These are phyloP conservation scores for Lordiphosa clarofinis DNA, from an alignment of 1,140 invertebrate species.

Conservation along the genomic window DNA sequence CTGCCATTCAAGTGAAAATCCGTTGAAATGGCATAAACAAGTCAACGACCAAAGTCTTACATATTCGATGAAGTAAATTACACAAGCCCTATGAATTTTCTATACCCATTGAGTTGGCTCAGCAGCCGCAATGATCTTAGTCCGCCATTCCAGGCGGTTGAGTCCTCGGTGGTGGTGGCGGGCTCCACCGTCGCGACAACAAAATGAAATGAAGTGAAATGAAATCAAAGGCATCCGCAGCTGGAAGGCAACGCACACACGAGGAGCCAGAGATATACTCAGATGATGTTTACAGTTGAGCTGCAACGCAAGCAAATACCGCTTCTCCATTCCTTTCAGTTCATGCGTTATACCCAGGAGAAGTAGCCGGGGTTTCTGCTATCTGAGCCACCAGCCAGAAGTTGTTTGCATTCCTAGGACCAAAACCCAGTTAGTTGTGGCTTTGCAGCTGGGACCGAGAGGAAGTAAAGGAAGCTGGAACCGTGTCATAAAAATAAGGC, in stretches of 20 bases:
- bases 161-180: background rate
- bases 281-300: constrained; percentile 73
- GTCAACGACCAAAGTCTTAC: constrained; percentile 14
- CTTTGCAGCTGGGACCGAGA: constrained; percentile 25
- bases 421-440: constrained; percentile 43
- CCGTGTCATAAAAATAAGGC: constrained; percentile 56
- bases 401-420: constrained; percentile 33
- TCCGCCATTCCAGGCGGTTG: constrained; percentile 64
- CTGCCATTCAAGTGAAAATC: constrained; percentile 10
- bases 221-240: constrained; percentile 70
- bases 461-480: constrained; percentile 12
- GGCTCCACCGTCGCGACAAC: constrained; percentile 32
- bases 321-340: constrained; percentile 16
- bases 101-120: constrained; percentile 10
- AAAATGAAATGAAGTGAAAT: constrained; percentile 76
- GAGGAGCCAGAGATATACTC: constrained; percentile 13
- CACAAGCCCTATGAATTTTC: constrained; percentile 44
- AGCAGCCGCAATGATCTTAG: constrained; percentile 20
- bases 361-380: constrained; percentile 32
- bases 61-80: constrained; percentile 46
- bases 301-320: constrained; percentile 49
- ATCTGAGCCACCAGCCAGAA: constrained; percentile 22
- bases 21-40: constrained; percentile 13
- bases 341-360: constrained; percentile 43
- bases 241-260: constrained; percentile 52